Evolutionary conservation across 2,888 invertebrate species (phyloP), one percentile per base, ranked within the genome.

Genomic region (Heteropelma amictum): DNA sequence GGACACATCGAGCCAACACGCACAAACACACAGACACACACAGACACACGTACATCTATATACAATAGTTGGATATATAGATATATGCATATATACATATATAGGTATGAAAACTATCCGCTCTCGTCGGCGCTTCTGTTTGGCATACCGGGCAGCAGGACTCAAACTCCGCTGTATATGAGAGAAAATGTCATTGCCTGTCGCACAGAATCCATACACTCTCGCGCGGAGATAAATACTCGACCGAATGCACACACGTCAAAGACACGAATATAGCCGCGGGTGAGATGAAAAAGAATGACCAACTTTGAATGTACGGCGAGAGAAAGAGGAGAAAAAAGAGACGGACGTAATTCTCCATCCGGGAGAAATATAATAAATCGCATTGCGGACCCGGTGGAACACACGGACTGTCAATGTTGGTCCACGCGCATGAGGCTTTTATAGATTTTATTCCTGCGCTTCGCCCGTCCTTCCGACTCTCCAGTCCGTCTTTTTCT

Each of bases 121-220:
- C 17, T 82, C 83, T 80, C 82, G 82, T 80, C 74, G 81, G 81
- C 51, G 87, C 88, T 88, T 87, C 88, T 87, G 88, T 88, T 88
- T 88, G 88, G 87, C 87, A 84, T 88, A 84, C 85, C 84, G 81
- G 33, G 63, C 49, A 40, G 26, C 63, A 51, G 63, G 26, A 12
- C 38, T 26, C 38, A 23, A 38, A 51, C 38, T 51, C n/a, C 17
- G 19, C 35, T 19, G 38, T 38, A 38, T 38, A 14, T 38, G 49
- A 51, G 51, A 38, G 35, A 45, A 7, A 54, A 28, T 17, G 35
- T 17, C 35, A 56, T 45, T 14, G 56, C 38, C 19, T 28, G 35
- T 30, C 49, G 5, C 7, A 26, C 21, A 21, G 33, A n/a, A 35
- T 6, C 1, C 23, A 4, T 10, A 56, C 7, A 54, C 14, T 26